Evolutionary conservation across 2,113 vertebrate genomes (phyloP).

Genomic region (Cyanocitta stelleri): DNA sequence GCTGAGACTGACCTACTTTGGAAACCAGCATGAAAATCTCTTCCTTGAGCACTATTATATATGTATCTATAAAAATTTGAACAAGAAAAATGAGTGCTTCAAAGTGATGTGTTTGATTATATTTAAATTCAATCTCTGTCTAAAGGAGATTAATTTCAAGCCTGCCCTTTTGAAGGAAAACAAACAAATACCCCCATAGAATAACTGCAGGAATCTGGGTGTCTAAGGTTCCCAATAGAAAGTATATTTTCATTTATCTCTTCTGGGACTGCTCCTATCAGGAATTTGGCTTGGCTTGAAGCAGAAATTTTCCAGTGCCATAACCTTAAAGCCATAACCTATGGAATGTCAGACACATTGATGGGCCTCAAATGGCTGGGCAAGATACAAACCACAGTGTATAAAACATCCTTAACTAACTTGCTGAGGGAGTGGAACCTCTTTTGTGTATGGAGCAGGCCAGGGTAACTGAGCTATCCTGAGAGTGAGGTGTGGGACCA

Average conservation of each 20-base stretch:
- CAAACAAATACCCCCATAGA: background rate
- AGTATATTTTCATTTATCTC: background rate
- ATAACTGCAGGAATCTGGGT: background rate
- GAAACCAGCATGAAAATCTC: background rate
- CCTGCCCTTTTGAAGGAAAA: background rate
- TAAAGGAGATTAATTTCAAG: slow-evolving; percentile 44
- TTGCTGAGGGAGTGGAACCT: background rate
- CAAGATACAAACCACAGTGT: background rate
- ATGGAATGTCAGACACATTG: background rate
- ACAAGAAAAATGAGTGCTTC: slow-evolving; percentile 23
- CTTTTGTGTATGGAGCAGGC: background rate
- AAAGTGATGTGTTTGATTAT: slow-evolving; percentile 5
- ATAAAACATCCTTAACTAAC: background rate
- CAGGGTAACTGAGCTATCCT: background rate
- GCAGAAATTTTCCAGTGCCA: background rate
- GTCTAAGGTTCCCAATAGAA: background rate
- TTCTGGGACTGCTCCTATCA: background rate
- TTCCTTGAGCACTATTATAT: background rate
- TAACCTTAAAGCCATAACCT: background rate
- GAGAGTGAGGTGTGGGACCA: background rate
- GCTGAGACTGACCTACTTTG: background rate
- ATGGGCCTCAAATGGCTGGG: background rate
- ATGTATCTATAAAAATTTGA: slow-evolving; percentile 5
- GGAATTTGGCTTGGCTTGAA: background rate
- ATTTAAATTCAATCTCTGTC: slow-evolving; percentile 28